phyloP scores from a whole-genome alignment of 2,888 invertebrate species.

The Mythimna lalbum region DNA sequence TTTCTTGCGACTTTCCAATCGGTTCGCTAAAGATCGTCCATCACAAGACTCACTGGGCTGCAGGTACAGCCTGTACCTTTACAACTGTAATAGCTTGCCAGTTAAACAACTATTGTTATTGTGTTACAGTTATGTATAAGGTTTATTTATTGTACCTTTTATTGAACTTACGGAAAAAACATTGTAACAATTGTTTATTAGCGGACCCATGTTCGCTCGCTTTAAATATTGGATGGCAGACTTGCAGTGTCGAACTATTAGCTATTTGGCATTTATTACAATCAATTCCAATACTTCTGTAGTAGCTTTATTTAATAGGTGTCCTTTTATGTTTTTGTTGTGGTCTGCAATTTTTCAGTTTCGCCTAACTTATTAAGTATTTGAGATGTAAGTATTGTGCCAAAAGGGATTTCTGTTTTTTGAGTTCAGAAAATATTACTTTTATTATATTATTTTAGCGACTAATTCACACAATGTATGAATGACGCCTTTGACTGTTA shows the following conservation, averaged over 20 bases:
- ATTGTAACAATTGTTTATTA: neutral
- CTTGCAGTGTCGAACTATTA: neutral
- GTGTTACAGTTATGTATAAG: too few relatives aligned
- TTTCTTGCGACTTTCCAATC: neutral
- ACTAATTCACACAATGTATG: neutral
- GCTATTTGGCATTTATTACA: neutral
- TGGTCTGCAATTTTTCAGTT: neutral
- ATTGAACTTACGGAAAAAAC: neutral
- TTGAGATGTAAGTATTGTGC: conserved; percentile 10
- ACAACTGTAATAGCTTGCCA: neutral
- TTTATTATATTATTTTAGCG: neutral
- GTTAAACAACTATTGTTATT: too few relatives aligned
- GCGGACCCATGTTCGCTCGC: neutral
- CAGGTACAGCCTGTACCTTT: too few relatives aligned
- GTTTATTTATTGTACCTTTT: neutral
- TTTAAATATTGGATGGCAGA: neutral
- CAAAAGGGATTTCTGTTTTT: conserved; percentile 22
- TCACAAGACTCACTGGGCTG: neutral
- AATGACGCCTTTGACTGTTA: conserved; percentile 22
- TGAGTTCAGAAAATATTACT: neutral
- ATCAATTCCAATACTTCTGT: neutral
- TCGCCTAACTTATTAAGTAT: neutral
- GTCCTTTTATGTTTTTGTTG: neutral
- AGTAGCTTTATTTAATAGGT: neutral
- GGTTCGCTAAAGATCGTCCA: neutral